A percentile compares a stretch with the other conserved stretches of the same genome.
These are phyloP conservation scores for Lasioglossum marginatum DNA, from an alignment of 2,888 invertebrate genomes.

Conservation along the genomic window DNA sequence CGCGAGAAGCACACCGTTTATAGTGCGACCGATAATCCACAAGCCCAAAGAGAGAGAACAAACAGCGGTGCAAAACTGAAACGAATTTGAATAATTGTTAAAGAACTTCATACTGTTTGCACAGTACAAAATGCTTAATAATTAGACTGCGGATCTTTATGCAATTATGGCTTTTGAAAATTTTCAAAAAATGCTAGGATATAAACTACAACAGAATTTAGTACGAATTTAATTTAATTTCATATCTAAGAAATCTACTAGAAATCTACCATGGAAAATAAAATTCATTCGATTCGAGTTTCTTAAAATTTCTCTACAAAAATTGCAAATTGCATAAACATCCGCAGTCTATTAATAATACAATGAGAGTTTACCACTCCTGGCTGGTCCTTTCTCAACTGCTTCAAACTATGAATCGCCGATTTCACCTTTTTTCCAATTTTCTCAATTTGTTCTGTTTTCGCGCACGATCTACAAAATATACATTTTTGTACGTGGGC, in stretches of 20 bases:
- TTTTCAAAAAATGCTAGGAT: no score
- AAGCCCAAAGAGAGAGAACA: slow-evolving; percentile 77
- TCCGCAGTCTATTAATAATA: slow-evolving; percentile 7
- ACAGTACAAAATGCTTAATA: not conserved
- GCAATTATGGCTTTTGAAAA: no score
- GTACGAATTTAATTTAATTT: no score
- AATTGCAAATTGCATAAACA: no score
- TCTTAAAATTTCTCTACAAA: no score
- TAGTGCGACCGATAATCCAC: slow-evolving; percentile 79
- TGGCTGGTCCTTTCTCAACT: slow-evolving; percentile 79
- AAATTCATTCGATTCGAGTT: no score
- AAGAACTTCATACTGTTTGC: slow-evolving; percentile 1
- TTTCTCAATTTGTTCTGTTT: slow-evolving; percentile 75
- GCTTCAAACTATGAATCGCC: slow-evolving; percentile 70
- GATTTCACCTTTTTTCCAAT: slow-evolving; percentile 75
- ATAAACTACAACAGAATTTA: no score
- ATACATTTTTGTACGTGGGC: slow-evolving; percentile 73
- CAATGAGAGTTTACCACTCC: slow-evolving; percentile 75
- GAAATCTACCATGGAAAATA: no score
- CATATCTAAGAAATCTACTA: no score
- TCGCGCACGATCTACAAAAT: slow-evolving; percentile 73
- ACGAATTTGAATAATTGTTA: slow-evolving; percentile 39
- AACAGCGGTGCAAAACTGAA: slow-evolving; percentile 80
- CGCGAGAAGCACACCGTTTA: slow-evolving; percentile 78
- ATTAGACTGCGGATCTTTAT: no score